Evolutionary conservation across 2,113 vertebrate species (phyloP).

Genomic region (Rostratula benghalensis): DNA sequence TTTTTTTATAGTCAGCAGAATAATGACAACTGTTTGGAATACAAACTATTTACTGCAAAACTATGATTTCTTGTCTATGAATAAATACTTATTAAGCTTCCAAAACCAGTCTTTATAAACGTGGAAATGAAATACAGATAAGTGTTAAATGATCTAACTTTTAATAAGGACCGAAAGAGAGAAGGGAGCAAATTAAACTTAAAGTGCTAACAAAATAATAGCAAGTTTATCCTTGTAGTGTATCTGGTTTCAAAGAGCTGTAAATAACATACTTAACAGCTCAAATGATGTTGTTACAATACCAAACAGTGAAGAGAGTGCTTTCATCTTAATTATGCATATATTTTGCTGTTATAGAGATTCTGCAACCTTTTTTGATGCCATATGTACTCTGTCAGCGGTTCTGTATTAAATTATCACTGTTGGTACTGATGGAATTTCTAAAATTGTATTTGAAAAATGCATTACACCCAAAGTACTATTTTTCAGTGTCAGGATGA

Average conservation of each 20-base stretch:
- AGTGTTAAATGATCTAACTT: not conserved
- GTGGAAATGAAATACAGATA: not conserved
- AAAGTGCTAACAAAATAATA: not conserved
- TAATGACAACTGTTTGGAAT: not conserved
- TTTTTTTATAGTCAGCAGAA: not conserved
- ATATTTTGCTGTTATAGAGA: not conserved
- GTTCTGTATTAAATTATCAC: not conserved
- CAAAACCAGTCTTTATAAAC: not conserved
- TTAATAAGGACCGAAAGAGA: not conserved
- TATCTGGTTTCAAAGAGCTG: not conserved
- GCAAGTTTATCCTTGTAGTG: not conserved
- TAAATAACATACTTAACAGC: not conserved
- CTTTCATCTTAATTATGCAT: not conserved
- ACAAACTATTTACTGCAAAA: not conserved
- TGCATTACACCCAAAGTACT: too few relatives aligned
- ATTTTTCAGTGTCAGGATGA: not conserved
- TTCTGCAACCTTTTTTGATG: not conserved
- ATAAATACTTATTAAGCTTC: not conserved
- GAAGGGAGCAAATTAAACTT: not conserved
- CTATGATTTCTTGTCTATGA: not conserved
- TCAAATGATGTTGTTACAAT: not conserved
- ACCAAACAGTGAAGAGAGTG: not conserved
- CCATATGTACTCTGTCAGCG: rapidly evolving
- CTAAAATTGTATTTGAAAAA: not conserved
- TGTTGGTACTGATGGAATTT: not conserved